Evolutionary conservation across 2,113 vertebrate species (phyloP).

Genomic region (Neogobius melanostomus): DNA sequence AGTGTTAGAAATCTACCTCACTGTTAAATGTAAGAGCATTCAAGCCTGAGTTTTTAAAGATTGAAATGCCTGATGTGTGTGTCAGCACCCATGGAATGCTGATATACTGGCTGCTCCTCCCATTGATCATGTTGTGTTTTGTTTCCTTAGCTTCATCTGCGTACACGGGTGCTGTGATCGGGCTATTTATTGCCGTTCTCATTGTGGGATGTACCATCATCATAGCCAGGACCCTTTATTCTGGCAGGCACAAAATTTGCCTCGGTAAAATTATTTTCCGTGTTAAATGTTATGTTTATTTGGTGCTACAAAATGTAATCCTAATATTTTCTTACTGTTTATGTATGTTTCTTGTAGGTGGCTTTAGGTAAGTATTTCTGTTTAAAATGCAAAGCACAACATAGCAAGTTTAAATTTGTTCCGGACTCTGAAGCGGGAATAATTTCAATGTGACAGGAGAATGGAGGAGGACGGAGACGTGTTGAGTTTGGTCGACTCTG

Average conservation of each 20-base stretch:
- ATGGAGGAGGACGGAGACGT: slow-evolving; percentile 74
- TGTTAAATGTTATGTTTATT: no score
- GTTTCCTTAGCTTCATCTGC: slow-evolving; percentile 53
- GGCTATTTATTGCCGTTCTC: slow-evolving; percentile 67
- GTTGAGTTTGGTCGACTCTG: slow-evolving; percentile 88
- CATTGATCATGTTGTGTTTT: neutral
- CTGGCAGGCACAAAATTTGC: slow-evolving; percentile 69
- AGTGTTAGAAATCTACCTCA: slow-evolving; percentile 84
- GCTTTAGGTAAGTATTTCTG: slow-evolving; percentile 70
- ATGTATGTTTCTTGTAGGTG: slow-evolving; percentile 55
- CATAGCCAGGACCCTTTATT: slow-evolving; percentile 63
- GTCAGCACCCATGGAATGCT: slow-evolving; percentile 46
- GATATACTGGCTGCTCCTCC: slow-evolving; percentile 47
- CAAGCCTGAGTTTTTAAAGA: no score
- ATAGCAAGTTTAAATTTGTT: neutral
- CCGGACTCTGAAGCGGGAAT: neutral
- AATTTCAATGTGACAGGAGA: slow-evolving; percentile 37
- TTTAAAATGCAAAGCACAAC: neutral
- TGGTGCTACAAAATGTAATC: neutral
- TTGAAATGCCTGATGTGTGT: neutral
- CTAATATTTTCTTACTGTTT: slow-evolving; percentile 15
- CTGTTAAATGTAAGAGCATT: slow-evolving; percentile 83
- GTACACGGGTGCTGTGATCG: slow-evolving; percentile 67
- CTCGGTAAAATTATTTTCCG: slow-evolving; percentile 60
- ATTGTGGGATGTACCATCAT: slow-evolving; percentile 56